Percentiles rank a stretch among this genome's conserved stretches.
Conservation (phyloP, 2,797 vertebrate species). For the Clarias pachynema region DNA sequence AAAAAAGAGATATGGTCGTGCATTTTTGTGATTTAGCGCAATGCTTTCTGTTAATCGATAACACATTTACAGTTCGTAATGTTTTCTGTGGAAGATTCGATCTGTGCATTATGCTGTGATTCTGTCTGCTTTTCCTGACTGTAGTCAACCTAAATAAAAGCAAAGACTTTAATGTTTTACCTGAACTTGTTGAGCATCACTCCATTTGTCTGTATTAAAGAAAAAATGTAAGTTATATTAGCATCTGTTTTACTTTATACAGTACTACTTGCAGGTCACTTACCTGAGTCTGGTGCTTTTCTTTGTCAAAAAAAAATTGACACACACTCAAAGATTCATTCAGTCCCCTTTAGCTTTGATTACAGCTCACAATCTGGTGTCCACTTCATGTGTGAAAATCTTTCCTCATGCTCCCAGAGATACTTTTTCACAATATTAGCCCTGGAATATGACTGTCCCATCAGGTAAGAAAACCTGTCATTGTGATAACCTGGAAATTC, state of each 20-base stretch:
- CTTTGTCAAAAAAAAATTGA: too few species aligned
- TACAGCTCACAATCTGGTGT: too few species aligned
- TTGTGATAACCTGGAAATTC: too few species aligned
- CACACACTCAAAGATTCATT: too few species aligned
- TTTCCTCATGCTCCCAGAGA: too few species aligned
- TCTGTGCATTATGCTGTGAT: slow-evolving; percentile 34
- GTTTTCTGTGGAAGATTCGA: slow-evolving; percentile 27
- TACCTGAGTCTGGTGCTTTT: neutral
- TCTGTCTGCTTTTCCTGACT: slow-evolving; percentile 42
- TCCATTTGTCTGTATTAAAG: neutral
- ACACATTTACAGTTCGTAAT: slow-evolving; percentile 25
- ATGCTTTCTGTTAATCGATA: slow-evolving; percentile 33
- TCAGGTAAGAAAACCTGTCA: too few species aligned
- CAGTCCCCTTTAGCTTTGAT: too few species aligned
- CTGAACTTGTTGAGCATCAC: slow-evolving; percentile 8
- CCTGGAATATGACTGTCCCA: too few species aligned
- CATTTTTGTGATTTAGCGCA: slow-evolving; percentile 12
- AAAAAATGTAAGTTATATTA: neutral
- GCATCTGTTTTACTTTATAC: neutral
- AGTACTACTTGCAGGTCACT: neutral
- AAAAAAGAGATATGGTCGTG: neutral
- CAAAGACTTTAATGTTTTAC: slow-evolving; percentile 19
- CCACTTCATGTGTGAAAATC: too few species aligned
- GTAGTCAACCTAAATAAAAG: slow-evolving; percentile 44
- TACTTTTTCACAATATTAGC: too few species aligned